Conservation (phyloP, 2,888 invertebrate genomes). For the Brachylomia viminalis region DNA sequence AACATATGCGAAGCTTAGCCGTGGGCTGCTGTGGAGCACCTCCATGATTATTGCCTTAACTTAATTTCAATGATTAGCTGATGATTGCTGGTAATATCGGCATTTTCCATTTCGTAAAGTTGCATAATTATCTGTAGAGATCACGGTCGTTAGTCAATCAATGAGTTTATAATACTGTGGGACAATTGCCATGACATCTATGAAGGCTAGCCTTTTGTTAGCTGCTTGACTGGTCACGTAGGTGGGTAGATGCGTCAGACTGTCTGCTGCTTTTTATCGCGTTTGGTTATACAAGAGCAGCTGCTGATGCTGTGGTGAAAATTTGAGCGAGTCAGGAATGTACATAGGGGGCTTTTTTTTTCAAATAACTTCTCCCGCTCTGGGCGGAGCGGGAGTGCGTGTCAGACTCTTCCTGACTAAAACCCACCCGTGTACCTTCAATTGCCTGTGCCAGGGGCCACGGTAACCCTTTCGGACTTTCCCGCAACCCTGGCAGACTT, state of each 20-base stretch:
- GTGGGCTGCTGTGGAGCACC: background rate
- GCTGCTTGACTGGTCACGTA: too few species aligned
- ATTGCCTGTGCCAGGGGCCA: too few species aligned
- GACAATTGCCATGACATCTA: slow-evolving; percentile 4
- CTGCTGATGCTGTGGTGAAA: background rate
- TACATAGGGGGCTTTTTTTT: too few species aligned
- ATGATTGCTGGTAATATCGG: background rate
- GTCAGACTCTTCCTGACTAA: too few species aligned
- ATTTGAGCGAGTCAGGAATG: too few species aligned
- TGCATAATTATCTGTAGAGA: background rate
- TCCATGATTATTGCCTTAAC: background rate
- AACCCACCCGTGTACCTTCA: too few species aligned
- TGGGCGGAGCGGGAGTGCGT: too few species aligned
- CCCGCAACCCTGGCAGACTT: too few species aligned
- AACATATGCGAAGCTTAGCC: background rate
- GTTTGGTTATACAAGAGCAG: background rate
- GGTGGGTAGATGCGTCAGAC: background rate
- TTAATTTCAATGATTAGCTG: slow-evolving; percentile 27
- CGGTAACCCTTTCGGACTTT: too few species aligned
- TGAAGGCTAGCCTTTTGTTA: slow-evolving; percentile 19
- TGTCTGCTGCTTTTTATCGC: background rate
- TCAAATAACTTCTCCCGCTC: too few species aligned
- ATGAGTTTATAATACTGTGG: background rate
- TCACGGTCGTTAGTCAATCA: slow-evolving; percentile 4
- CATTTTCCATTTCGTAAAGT: slow-evolving; percentile 34